Percentiles rank a stretch among this genome's conserved stretches.
phyloP scores from a whole-genome alignment of 2,797 vertebrate genomes.

The Tinamus major region DNA sequence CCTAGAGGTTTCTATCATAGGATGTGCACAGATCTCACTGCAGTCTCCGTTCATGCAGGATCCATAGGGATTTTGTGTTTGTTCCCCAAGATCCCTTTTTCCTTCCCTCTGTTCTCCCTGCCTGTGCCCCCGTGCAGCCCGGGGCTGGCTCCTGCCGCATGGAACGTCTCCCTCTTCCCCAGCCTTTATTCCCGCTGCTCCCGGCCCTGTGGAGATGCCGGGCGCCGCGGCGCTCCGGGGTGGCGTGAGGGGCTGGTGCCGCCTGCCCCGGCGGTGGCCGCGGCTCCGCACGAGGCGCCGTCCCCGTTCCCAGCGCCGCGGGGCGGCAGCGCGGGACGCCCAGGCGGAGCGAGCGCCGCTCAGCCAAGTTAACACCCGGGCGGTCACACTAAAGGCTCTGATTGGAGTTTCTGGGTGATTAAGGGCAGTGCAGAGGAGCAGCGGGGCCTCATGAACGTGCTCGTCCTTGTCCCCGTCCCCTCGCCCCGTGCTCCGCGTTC shows the following conservation, averaged over 20 bases:
- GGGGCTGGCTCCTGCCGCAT: too few species aligned
- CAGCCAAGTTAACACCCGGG: conserved; percentile 76
- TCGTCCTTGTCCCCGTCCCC: not conserved
- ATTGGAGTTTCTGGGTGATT: conserved; percentile 73
- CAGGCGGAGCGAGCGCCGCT: conserved; percentile 36
- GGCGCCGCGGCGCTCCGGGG: too few species aligned
- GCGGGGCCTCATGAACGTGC: conserved; percentile 12
- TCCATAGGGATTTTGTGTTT: not conserved
- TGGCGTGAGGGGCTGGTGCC: too few species aligned
- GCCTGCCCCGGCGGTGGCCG: too few species aligned
- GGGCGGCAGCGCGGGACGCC: not conserved
- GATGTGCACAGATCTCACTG: not conserved
- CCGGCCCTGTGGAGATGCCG: too few species aligned
- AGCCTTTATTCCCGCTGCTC: too few species aligned
- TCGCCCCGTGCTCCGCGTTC: not conserved
- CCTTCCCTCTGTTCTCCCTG: not conserved
- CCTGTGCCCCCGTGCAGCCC: not conserved
- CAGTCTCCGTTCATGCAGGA: not conserved
- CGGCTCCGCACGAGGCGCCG: too few species aligned
- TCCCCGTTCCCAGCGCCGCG: not conserved
- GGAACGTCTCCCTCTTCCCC: too few species aligned
- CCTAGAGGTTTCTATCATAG: not conserved
- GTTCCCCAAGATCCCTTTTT: not conserved
- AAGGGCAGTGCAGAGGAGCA: conserved; percentile 10
- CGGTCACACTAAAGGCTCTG: conserved; percentile 69